phyloP scores from a whole-genome alignment of 2,888 invertebrate species.

The Lacanobia oleracea region DNA sequence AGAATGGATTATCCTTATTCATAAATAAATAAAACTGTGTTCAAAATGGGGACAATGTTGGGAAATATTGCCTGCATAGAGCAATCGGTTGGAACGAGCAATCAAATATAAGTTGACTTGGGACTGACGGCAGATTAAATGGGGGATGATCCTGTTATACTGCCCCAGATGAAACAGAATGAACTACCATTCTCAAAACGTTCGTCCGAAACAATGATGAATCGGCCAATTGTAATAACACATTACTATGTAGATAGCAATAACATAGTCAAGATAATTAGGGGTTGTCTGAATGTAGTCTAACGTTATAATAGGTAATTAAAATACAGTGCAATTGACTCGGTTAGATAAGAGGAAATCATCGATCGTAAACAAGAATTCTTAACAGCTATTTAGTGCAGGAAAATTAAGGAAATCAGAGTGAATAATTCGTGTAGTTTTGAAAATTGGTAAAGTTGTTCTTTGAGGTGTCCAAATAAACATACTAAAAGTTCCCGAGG shows the following conservation, averaged over 20 bases:
- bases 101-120: not conserved
- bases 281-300: not conserved
- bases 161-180: not conserved
- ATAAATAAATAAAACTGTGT: constrained; percentile 15
- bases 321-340: constrained; percentile 15
- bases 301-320: constrained; percentile 24
- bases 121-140: not conserved
- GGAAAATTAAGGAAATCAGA: too few relatives aligned
- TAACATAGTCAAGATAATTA: not conserved
- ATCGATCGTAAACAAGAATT: constrained; percentile 11
- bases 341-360: constrained; percentile 35
- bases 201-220: not conserved
- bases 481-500: too few relatives aligned
- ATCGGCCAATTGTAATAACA: not conserved
- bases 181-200: not conserved
- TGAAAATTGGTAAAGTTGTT: too few relatives aligned
- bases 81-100: constrained; percentile 4
- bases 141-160: not conserved
- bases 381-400: not conserved
- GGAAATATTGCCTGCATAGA: not conserved
- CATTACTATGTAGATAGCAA: not conserved
- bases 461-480: too few relatives aligned
- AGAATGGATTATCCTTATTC: constrained; percentile 43
- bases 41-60: not conserved
- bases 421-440: too few relatives aligned